Conservation (phyloP, 2,888 invertebrate genomes). For the Sinohyriopsis cumingii region DNA sequence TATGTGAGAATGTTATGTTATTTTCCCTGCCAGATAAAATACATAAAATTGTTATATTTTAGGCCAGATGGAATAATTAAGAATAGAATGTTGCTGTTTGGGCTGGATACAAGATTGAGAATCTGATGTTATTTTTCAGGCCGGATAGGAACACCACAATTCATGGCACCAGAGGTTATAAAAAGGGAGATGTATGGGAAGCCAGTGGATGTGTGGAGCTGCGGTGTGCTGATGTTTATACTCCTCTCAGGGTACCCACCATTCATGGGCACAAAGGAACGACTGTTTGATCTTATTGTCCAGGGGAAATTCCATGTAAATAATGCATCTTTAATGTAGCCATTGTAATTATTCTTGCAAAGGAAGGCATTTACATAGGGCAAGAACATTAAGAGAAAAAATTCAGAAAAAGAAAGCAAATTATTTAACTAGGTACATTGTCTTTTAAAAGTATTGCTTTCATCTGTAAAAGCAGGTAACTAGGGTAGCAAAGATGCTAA, state of each 20-base stretch:
- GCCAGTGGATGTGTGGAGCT: conserved; percentile 98
- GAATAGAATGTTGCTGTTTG: too few relatives aligned
- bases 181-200: conserved; percentile 86
- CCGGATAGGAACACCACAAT: conserved; percentile 95
- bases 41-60: too few relatives aligned
- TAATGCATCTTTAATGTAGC: conserved; percentile 2
- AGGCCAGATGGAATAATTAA: too few relatives aligned
- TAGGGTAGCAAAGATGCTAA: too few relatives aligned
- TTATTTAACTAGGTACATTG: not conserved
- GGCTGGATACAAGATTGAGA: too few relatives aligned
- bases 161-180: conserved; percentile 98
- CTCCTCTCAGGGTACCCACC: conserved; percentile 95
- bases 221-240: conserved; percentile 94
- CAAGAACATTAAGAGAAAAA: not conserved
- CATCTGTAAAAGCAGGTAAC: too few relatives aligned
- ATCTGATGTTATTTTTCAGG: conserved; percentile 75
- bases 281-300: conserved; percentile 89
- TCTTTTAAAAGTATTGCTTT: not conserved
- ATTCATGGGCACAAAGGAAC: conserved; percentile 93
- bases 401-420: not conserved
- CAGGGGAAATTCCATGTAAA: conserved; percentile 71
- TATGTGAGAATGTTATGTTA: too few relatives aligned
- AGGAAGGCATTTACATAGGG: not conserved
- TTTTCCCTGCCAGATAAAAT: too few relatives aligned
- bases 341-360: not conserved